Evolutionary conservation across 2,888 invertebrate species (phyloP), one percentile per base, ranked within the genome.

Genomic region (Byasa hedistus): DNA sequence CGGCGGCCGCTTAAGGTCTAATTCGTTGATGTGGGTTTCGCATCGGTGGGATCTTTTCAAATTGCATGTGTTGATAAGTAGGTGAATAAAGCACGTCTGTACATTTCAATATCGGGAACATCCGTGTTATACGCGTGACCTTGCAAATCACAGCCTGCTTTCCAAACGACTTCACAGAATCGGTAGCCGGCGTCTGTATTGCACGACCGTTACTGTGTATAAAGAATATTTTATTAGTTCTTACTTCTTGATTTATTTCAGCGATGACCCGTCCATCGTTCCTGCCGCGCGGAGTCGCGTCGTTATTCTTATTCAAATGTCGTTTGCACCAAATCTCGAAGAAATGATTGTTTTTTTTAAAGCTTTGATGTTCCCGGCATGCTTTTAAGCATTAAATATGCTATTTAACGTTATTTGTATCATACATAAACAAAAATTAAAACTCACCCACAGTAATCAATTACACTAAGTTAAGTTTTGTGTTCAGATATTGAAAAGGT

Each of bases 101-200:
- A 89, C 90, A 91, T 91, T 91, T 87, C 89, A 91, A 91, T 91
- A 91, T 91, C 89, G 90, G 88, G 90, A 90, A 91, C 91, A 91
- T 91, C 91, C 91, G 91, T 91, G 91, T 91, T 90, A 91, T 91
- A 86, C 89, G 87, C 88, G 90, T 91, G 91, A 91, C 91, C 91
- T 91, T 91, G 91, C 91, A 91, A 91, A 91, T 91, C 91, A 91
- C 91, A 89, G 87, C 88, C 91, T 89, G 91, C 91, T 91, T 91
- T 91, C 91, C 89, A 91, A 91, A 91, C 90, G 87, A 87, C 87
- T 91, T 91, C 91, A 84, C 78, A 86, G 91, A 91, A 91, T 79
- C 81, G 83, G 76, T 82, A 78, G 82, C 81, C 84, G 84, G 84
- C 87, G 87, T 85, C 86, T 88, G 84, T 85, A 81, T 85, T 86